These are phyloP conservation scores for Lasioglossum figueresi DNA, from an alignment of 2,888 invertebrate genomes.

Conservation along the genomic window DNA sequence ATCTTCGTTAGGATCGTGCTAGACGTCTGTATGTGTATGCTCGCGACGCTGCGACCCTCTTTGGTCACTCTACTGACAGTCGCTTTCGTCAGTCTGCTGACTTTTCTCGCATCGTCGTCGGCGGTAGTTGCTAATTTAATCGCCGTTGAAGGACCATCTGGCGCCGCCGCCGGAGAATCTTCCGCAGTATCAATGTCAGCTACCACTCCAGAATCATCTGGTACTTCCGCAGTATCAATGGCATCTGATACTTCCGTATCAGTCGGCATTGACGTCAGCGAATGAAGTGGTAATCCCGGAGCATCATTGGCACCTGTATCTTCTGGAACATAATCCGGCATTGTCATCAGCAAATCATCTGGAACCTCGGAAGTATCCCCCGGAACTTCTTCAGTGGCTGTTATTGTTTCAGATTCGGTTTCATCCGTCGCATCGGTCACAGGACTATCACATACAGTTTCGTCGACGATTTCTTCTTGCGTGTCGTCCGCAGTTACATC, in stretches of 20 bases:
- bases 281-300: too few species aligned
- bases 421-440: not conserved
- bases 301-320: too few species aligned
- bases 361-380: too few species aligned
- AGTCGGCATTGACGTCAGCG: too few species aligned
- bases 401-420: not conserved
- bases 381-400: too few species aligned
- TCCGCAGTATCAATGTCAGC: not conserved
- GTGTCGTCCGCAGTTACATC: not conserved
- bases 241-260: too few species aligned
- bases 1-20: constrained; percentile 60
- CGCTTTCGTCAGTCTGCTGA: not conserved
- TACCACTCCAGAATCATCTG: not conserved
- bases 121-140: not conserved
- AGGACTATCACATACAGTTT: too few species aligned
- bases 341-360: too few species aligned
- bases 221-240: not conserved
- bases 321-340: too few species aligned
- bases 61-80: constrained; percentile 1
- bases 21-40: constrained; percentile 61
- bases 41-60: constrained; percentile 37
- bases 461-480: not conserved
- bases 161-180: too few species aligned
- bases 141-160: not conserved
- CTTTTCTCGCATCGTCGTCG: not conserved